These are phyloP conservation scores for Hypanus sabinus DNA, from an alignment of 2,113 vertebrate genomes.

Conservation along the genomic window DNA sequence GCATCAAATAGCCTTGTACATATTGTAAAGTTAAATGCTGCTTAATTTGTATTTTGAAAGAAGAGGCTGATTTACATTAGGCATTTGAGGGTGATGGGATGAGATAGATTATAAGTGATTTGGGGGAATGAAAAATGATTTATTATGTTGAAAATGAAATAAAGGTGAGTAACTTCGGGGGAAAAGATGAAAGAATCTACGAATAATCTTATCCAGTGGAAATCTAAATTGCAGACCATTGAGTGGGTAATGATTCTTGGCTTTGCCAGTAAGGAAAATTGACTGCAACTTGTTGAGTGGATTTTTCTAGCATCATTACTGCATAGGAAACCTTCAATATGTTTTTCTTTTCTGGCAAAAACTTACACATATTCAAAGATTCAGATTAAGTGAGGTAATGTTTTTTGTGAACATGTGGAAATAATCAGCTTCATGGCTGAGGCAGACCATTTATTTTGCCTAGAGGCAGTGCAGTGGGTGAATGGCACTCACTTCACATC, in stretches of 20 bases:
- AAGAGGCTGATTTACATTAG: neutral
- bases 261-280: neutral
- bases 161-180: neutral
- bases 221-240: neutral
- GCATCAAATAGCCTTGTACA: too few relatives aligned
- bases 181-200: neutral
- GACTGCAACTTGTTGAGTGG: neutral
- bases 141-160: neutral
- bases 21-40: neutral
- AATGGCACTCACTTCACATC: constrained; percentile 18
- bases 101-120: neutral
- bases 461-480: constrained; percentile 7
- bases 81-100: neutral
- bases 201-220: neutral
- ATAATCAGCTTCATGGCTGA: constrained; percentile 15
- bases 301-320: neutral
- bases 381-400: constrained; percentile 20
- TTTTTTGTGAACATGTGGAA: constrained; percentile 27
- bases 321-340: constrained; percentile 21
- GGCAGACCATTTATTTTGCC: constrained; percentile 19
- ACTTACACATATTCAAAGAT: neutral
- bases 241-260: neutral
- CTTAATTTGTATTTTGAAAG: neutral
- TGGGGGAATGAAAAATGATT: neutral
- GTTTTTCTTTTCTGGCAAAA: constrained; percentile 22